Conservation (phyloP, 30 jellyfish, hydroid and myxozoan species). For the Chironex yamaguchii region DNA sequence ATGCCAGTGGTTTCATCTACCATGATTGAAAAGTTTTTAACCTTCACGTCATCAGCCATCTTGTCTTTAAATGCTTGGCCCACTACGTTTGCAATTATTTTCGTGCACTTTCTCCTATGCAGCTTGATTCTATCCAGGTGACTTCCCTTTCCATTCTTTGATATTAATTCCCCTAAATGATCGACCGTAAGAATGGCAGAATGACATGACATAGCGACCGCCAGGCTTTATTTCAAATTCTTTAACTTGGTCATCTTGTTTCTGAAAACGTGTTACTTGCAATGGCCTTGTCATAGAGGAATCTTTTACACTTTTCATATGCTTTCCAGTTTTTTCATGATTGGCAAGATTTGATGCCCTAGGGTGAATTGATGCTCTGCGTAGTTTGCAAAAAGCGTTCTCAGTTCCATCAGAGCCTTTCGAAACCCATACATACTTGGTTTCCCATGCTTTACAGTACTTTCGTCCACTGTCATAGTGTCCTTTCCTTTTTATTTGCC, state of each 20-base stretch:
- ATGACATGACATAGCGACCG: no score
- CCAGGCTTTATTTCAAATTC: conserved; percentile 13
- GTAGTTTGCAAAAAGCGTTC: conserved; percentile 65
- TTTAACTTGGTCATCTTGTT: conserved; percentile 12
- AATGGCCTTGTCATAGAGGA: background rate
- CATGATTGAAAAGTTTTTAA: conserved; percentile 27
- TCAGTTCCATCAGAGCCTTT: conserved; percentile 49
- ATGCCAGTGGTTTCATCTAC: conserved; percentile 65
- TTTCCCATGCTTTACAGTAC: conserved; percentile 18
- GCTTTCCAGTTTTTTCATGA: conserved; percentile 37
- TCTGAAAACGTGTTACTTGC: background rate
- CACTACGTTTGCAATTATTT: conserved; percentile 61
- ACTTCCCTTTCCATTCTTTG: conserved; percentile 44
- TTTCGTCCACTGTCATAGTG: conserved; percentile 1
- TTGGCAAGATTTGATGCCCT: conserved; percentile 59
- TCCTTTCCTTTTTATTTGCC: conserved; percentile 8
- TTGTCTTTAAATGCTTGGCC: conserved; percentile 61
- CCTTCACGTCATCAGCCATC: conserved; percentile 43
- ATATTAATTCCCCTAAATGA: no score
- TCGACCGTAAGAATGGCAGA: no score
- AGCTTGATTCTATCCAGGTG: conserved; percentile 40
- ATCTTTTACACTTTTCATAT: background rate
- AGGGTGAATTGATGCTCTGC: conserved; percentile 65
- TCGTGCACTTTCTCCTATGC: conserved; percentile 61
- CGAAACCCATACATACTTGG: conserved; percentile 11